These are phyloP conservation scores for Engystomops pustulosus DNA, from an alignment of 2,113 vertebrate species.

Conservation along the genomic window DNA sequence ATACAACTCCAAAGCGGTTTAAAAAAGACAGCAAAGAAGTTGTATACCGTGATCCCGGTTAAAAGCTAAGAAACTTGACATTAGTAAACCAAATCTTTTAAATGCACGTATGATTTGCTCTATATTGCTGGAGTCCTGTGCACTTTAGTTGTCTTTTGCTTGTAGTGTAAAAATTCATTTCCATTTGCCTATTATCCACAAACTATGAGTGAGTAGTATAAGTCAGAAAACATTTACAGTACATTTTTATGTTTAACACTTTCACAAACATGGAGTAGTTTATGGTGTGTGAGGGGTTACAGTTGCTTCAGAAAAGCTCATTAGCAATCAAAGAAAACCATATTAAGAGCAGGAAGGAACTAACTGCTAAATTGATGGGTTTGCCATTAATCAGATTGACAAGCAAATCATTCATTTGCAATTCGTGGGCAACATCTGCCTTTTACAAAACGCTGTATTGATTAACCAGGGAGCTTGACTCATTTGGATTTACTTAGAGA, in stretches of 20 bases:
- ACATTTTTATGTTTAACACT: constrained; percentile 29
- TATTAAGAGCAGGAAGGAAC: constrained; percentile 59
- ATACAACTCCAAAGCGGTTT: too few relatives aligned
- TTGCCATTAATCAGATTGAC: constrained; percentile 59
- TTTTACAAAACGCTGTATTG: constrained; percentile 59
- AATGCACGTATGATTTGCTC: too few relatives aligned
- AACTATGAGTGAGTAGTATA: neutral
- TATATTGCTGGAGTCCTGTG: too few relatives aligned
- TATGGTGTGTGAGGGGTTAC: constrained; percentile 42
- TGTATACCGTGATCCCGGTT: too few relatives aligned
- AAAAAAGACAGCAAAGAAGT: too few relatives aligned
- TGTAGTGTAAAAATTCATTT: too few relatives aligned
- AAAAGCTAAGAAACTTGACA: too few relatives aligned
- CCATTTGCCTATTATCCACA: too few relatives aligned
- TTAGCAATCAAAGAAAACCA: constrained; percentile 60
- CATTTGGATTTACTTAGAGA: constrained; percentile 55
- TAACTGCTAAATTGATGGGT: constrained; percentile 59
- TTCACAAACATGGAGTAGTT: neutral
- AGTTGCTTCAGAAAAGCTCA: constrained; percentile 46
- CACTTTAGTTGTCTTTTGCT: too few relatives aligned
- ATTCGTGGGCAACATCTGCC: constrained; percentile 57
- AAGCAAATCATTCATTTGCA: constrained; percentile 60
- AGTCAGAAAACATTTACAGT: neutral
- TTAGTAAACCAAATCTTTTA: too few relatives aligned
- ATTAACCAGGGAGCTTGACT: constrained; percentile 53